These are phyloP conservation scores for Martes martes DNA, from an alignment of 2,113 vertebrate genomes.

Conservation along the genomic window DNA sequence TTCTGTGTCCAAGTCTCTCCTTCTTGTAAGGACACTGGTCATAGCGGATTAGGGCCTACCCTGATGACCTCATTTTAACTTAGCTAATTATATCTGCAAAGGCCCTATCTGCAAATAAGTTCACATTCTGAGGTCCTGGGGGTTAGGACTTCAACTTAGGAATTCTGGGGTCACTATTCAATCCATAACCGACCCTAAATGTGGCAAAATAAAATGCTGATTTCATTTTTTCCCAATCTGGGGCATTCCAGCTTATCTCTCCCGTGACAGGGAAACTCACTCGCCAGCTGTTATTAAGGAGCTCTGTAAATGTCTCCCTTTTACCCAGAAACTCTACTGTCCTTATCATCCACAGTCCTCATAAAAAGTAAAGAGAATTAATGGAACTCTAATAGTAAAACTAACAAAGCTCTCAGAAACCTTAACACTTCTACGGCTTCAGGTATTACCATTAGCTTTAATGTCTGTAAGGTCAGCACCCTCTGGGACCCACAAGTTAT, in stretches of 20 bases:
- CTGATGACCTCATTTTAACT: neutral
- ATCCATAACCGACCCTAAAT: neutral
- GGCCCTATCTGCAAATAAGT: neutral
- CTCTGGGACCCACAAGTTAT: neutral
- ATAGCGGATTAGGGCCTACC: neutral
- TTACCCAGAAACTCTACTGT: neutral
- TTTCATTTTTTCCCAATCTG: neutral
- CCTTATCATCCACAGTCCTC: neutral
- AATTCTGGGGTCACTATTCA: neutral
- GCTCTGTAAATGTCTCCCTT: neutral
- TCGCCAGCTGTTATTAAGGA: neutral
- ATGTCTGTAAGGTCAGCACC: neutral
- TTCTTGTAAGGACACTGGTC: neutral
- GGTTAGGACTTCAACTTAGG: neutral
- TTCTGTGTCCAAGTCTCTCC: neutral
- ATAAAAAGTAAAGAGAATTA: constrained; percentile 3
- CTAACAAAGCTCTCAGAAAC: neutral
- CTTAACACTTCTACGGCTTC: neutral
- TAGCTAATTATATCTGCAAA: neutral
- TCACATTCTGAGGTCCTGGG: neutral
- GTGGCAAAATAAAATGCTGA: neutral
- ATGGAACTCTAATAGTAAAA: neutral
- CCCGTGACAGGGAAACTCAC: neutral
- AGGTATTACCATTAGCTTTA: neutral
- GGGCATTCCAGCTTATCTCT: neutral